These are phyloP conservation scores for Hirudo medicinalis DNA, from an alignment of 1,140 invertebrate species.

Conservation along the genomic window DNA sequence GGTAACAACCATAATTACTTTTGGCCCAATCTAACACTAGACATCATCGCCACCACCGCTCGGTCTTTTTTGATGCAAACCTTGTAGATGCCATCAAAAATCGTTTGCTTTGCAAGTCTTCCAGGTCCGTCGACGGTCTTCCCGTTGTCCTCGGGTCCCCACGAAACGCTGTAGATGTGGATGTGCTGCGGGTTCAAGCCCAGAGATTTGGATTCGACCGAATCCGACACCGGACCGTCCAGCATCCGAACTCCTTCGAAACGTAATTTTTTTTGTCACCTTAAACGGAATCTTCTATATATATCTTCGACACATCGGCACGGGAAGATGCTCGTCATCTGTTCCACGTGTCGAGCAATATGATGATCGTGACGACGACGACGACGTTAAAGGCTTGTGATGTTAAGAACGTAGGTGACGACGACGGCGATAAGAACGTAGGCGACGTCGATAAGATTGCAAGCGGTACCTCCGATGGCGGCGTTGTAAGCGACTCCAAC, in stretches of 20 bases:
- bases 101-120: conserved; percentile 57
- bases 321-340: too few species aligned
- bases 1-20: too few species aligned
- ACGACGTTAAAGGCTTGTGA: too few species aligned
- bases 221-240: conserved; percentile 89
- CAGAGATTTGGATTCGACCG: conserved; percentile 78
- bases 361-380: too few species aligned
- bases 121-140: conserved; percentile 74
- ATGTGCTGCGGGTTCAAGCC: conserved; percentile 83
- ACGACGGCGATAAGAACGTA: not conserved
- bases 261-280: not conserved
- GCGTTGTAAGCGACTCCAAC: conserved; percentile 85
- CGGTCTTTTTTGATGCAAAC: not conserved
- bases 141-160: conserved; percentile 68
- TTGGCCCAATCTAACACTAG: not conserved
- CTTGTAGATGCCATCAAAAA: conserved; percentile 52
- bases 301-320: too few species aligned
- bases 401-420: not conserved
- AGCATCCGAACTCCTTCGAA: conserved; percentile 75
- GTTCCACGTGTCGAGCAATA: too few species aligned
- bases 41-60: not conserved
- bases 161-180: conserved; percentile 87
- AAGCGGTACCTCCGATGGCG: conserved; percentile 63
- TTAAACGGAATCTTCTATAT: not conserved
- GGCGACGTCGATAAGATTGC: not conserved